These are phyloP conservation scores for Streptopelia turtur DNA, from an alignment of 2,797 vertebrate genomes.

Conservation along the genomic window DNA sequence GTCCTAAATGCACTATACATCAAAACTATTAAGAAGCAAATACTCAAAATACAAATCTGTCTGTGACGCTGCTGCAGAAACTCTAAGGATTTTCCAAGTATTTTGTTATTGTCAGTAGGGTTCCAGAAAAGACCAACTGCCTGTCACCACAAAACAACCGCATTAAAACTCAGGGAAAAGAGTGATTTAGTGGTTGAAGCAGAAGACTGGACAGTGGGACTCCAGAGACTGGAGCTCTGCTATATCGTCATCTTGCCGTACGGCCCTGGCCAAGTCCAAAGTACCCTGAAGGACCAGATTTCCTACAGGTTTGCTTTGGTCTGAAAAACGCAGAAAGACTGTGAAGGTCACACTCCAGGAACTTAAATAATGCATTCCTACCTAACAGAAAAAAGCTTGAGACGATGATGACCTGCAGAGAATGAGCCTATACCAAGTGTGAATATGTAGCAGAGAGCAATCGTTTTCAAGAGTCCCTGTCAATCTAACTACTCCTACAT, in stretches of 20 bases:
- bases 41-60: neutral
- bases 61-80: neutral
- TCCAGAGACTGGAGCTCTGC: neutral
- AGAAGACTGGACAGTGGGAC: neutral
- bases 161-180: neutral
- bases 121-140: neutral
- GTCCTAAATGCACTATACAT: neutral
- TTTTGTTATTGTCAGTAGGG: neutral
- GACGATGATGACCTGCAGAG: neutral
- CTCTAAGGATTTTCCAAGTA: neutral
- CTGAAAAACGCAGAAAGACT: neutral
- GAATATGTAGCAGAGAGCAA: neutral
- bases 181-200: neutral
- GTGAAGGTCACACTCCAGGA: neutral
- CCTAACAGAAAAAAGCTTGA: neutral
- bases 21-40: neutral
- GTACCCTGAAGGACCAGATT: neutral
- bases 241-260: neutral
- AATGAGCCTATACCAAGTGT: fast-evolving
- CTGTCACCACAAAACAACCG: neutral
- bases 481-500: too few species aligned
- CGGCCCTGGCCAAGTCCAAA: neutral
- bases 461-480: neutral
- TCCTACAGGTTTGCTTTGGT: neutral
- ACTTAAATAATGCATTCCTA: neutral